A percentile compares a stretch with the other conserved stretches of the same genome.
phyloP scores from a whole-genome alignment of 2,113 vertebrate species.

The Paramisgurnus dabryanus region DNA sequence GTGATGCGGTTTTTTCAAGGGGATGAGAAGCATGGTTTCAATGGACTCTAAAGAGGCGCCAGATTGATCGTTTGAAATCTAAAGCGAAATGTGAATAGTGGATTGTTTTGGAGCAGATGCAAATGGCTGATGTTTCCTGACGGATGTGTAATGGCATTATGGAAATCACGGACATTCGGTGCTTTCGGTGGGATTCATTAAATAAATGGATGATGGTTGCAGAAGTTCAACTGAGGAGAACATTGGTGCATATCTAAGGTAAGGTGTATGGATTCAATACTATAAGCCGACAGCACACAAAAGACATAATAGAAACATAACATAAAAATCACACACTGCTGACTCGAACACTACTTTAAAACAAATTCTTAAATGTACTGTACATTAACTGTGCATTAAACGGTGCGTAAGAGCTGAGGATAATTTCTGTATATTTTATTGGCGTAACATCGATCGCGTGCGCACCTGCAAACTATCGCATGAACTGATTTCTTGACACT shows the following conservation, averaged over 20 bases:
- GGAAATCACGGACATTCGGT: not conserved
- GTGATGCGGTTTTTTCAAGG: not conserved
- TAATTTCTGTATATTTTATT: not conserved
- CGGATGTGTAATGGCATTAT: not conserved
- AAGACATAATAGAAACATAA: not conserved
- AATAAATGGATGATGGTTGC: not conserved
- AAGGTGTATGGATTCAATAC: not conserved
- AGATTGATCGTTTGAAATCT: not conserved
- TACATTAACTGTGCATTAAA: too few relatives aligned
- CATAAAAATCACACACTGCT: not conserved
- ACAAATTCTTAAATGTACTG: too few relatives aligned
- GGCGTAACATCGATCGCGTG: not conserved
- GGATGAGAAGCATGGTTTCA: not conserved
- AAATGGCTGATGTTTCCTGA: not conserved
- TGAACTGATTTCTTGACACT: too few relatives aligned
- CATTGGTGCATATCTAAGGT: not conserved
- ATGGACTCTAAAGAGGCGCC: not conserved
- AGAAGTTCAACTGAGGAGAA: not conserved
- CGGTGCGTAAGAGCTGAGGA: not conserved
- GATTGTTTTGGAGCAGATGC: not conserved
- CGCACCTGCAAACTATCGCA: not conserved
- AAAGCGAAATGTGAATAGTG: not conserved
- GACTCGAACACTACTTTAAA: not conserved
- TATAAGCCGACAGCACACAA: not conserved
- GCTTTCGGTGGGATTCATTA: too few relatives aligned